These are phyloP conservation scores for Hypena proboscidalis DNA, from an alignment of 2,888 invertebrate species.

Conservation along the genomic window DNA sequence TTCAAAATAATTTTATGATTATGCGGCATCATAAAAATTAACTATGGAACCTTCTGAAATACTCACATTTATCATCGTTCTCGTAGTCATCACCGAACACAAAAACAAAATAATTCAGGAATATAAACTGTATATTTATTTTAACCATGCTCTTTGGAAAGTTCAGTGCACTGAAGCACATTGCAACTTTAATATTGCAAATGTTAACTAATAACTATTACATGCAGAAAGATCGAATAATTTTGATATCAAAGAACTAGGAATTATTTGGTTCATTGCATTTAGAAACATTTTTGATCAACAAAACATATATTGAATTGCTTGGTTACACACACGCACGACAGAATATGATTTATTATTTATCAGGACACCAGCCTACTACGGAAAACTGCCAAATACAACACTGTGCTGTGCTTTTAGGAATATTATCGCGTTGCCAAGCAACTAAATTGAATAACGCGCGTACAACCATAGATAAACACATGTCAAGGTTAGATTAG, in stretches of 20 bases:
- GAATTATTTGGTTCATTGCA: slow-evolving; percentile 6
- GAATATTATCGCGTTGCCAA: slow-evolving; percentile 64
- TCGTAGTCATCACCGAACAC: slow-evolving; percentile 60
- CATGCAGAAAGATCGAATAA: slow-evolving; percentile 6
- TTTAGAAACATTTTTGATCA: not conserved
- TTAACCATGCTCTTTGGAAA: slow-evolving; percentile 45
- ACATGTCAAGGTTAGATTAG: not conserved
- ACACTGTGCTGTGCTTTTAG: slow-evolving; percentile 60
- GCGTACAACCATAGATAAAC: slow-evolving; percentile 56
- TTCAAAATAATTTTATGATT: too few species aligned
- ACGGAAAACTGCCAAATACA: slow-evolving; percentile 50
- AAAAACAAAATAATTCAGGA: slow-evolving; percentile 46
- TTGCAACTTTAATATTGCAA: slow-evolving; percentile 17
- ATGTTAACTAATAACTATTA: slow-evolving; percentile 12
- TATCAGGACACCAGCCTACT: slow-evolving; percentile 32
- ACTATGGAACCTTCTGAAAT: too few species aligned
- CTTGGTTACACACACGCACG: slow-evolving; percentile 4
- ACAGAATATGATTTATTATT: slow-evolving; percentile 23
- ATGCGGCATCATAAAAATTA: not conserved
- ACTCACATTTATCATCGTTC: slow-evolving; percentile 67
- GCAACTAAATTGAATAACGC: slow-evolving; percentile 79
- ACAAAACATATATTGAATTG: slow-evolving; percentile 1
- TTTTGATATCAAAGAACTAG: not conserved
- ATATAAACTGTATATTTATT: slow-evolving; percentile 44
- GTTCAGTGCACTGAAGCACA: slow-evolving; percentile 19